Evolutionary conservation across 1,140 invertebrate species (phyloP), one percentile per base, ranked within the genome.

Genomic region (Wiebesia pumilae): DNA sequence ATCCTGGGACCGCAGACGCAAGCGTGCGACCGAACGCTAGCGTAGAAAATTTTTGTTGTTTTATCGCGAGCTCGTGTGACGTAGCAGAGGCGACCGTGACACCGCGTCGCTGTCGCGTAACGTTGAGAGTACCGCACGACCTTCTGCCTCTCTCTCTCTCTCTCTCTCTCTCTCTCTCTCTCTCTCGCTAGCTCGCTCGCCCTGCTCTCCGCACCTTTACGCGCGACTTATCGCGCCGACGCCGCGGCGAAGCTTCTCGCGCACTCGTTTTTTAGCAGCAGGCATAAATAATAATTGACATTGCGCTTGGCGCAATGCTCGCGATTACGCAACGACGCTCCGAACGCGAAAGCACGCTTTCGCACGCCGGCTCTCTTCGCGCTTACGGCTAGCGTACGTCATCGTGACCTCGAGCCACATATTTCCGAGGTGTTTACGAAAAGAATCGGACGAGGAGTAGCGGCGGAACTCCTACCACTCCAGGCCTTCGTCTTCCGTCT

Each of bases 231-330:
- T 67, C 65, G 65, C 65, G 2, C 30, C 6, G 43, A 3, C 3
- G 51, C 51, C 12, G 43, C 43, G 43, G 12, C 4, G 4, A 47
- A n/a, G 6, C 43, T 47, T 47, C 43, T 47, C 14, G 6, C 14
- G 3, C 67, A 7, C 19, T 47, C 21, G 30, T 51, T 77, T 51
- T 27, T 43, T 24, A 43, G n/a, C 47, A n/a, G n/a, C 47, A 16
- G n/a, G 67, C 58, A 47, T 77, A 62, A 62, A 84, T 78, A 62
- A 58, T 67, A 84, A 84, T 84, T 62, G 73, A 54, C 83, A 33
- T 65, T 27, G 51, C 54, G 51, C 3, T 33, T 21, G 14, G 43
- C 43, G 73, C 21, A n/a, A 6, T 14, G 24, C 38, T 14, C 67
- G 30, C 30, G 51, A 33, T 51, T 54, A n/a, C 51, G 51, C 77